Percentiles rank a stretch among this genome's conserved stretches.
Evolutionary conservation across 2,797 vertebrate genomes (phyloP).

Genomic region (Spinus pinus): DNA sequence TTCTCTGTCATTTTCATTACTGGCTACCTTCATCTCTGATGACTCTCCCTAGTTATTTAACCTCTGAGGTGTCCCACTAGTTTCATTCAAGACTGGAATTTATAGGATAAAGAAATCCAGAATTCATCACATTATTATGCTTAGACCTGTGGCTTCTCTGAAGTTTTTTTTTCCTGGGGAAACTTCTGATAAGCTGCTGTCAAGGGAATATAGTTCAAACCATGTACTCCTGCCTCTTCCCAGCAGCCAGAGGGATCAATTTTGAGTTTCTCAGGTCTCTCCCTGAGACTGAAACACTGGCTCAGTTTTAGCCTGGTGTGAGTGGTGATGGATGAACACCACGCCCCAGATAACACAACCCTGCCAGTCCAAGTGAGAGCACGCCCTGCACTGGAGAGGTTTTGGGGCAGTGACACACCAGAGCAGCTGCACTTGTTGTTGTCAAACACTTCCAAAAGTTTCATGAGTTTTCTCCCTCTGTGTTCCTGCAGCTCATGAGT

Average conservation of each 20-base stretch:
- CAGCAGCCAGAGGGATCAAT: background rate
- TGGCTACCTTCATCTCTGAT: background rate
- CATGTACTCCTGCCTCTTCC: background rate
- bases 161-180: background rate
- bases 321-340: background rate
- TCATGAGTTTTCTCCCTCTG: background rate
- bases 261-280: background rate
- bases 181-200: background rate
- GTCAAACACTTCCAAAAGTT: background rate
- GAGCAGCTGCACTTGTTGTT: background rate
- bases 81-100: background rate
- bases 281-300: background rate
- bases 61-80: background rate
- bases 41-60: background rate
- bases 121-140: background rate
- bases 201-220: background rate
- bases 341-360: background rate
- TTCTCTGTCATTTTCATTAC: background rate
- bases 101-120: background rate
- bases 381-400: background rate
- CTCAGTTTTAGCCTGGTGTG: background rate
- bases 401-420: background rate
- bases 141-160: background rate
- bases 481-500: background rate
- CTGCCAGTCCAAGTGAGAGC: background rate